These are phyloP conservation scores for Zeus faber DNA, from an alignment of 2,113 vertebrate genomes.

Conservation along the genomic window DNA sequence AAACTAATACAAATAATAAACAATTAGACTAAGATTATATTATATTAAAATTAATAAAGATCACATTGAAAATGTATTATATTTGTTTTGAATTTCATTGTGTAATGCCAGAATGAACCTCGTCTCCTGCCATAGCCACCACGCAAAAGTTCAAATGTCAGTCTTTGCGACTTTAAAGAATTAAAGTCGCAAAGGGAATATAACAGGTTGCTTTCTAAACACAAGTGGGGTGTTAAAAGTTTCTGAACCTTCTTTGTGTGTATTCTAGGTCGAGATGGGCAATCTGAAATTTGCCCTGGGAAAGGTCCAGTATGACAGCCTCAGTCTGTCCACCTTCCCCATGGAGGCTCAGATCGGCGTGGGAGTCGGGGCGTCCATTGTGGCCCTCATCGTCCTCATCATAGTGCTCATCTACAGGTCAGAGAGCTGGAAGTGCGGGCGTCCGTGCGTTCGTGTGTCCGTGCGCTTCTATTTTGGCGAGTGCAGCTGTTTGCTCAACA, in stretches of 20 bases:
- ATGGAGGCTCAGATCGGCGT: slow-evolving; percentile 93
- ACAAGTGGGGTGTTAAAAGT: neutral
- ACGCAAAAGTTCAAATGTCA: too few relatives aligned
- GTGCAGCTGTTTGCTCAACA: neutral
- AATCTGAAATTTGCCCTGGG: slow-evolving; percentile 90
- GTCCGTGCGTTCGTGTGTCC: neutral
- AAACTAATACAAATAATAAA: too few relatives aligned
- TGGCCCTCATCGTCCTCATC: slow-evolving; percentile 91
- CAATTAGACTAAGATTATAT: too few relatives aligned
- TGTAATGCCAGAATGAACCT: too few relatives aligned
- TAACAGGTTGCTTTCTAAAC: neutral
- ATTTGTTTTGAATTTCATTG: too few relatives aligned
- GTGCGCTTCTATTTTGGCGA: neutral
- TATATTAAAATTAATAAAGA: too few relatives aligned
- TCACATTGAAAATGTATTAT: too few relatives aligned
- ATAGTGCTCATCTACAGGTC: slow-evolving; percentile 97
- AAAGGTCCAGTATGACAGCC: slow-evolving; percentile 89
- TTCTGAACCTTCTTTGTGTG: neutral
- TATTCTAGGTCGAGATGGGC: slow-evolving; percentile 90
- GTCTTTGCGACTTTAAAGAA: too few relatives aligned
- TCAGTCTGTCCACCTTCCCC: slow-evolving; percentile 86
- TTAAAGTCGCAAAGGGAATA: neutral
- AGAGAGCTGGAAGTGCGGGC: neutral
- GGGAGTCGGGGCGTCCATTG: slow-evolving; percentile 88
- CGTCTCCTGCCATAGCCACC: too few relatives aligned